These are phyloP conservation scores for Galbula dea DNA, from an alignment of 2,113 vertebrate genomes.

Conservation along the genomic window DNA sequence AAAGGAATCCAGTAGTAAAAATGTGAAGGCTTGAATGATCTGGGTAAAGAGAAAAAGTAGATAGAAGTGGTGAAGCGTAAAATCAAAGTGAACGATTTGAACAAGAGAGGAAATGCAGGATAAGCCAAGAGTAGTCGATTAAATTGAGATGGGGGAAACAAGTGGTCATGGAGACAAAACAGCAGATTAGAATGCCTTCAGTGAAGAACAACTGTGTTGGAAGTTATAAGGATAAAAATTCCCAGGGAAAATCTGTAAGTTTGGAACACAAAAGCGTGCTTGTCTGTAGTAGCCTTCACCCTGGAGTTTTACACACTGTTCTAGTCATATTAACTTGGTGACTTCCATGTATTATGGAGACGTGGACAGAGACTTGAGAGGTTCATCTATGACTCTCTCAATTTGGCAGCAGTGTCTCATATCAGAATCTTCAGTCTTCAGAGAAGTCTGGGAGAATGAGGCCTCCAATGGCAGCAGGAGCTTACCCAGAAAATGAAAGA, in stretches of 20 bases:
- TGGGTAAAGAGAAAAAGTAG: not conserved
- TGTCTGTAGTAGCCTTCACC: not conserved
- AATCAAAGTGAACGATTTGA: not conserved
- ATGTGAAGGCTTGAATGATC: not conserved
- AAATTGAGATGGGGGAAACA: not conserved
- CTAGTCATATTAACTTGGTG: not conserved
- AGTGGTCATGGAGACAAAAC: not conserved
- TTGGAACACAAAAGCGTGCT: not conserved
- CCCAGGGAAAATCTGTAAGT: not conserved
- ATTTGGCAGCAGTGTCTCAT: not conserved
- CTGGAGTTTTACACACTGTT: not conserved
- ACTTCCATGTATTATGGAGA: not conserved
- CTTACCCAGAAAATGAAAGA: not conserved
- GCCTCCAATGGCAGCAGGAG: not conserved
- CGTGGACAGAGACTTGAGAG: not conserved
- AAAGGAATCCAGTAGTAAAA: not conserved
- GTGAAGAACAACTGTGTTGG: not conserved
- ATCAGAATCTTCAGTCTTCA: not conserved
- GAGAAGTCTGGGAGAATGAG: not conserved
- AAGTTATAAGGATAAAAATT: not conserved
- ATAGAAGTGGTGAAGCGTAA: not conserved
- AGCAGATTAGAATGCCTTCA: not conserved
- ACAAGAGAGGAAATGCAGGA: not conserved
- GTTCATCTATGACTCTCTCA: not conserved
- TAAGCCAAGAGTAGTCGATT: not conserved